A percentile compares a stretch with the other conserved stretches of the same genome.
These are phyloP conservation scores for Helicoverpa assulta DNA, from an alignment of 2,888 invertebrate genomes.

Conservation along the genomic window DNA sequence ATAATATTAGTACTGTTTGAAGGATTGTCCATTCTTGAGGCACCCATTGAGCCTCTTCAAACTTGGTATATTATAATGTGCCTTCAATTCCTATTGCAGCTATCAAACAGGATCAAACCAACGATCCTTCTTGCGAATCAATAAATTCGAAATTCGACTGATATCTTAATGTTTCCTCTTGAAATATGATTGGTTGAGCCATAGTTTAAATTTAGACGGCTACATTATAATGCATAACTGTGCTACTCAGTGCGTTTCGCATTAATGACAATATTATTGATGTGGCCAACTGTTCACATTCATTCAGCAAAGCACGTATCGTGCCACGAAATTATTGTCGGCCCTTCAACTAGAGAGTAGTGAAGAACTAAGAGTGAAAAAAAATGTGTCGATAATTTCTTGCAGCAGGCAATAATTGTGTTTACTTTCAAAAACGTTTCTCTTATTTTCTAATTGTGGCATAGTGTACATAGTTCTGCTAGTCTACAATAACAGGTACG, in stretches of 20 bases:
- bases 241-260: conserved; percentile 48
- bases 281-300: conserved; percentile 69
- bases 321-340: conserved; percentile 34
- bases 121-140: conserved; percentile 7
- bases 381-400: conserved; percentile 23
- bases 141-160: conserved; percentile 18
- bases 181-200: conserved; percentile 30
- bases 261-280: conserved; percentile 65
- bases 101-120: conserved; percentile 10
- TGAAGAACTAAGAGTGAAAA: neutral
- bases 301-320: conserved; percentile 63
- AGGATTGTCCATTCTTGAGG: neutral
- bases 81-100: neutral
- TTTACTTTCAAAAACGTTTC: too few species aligned
- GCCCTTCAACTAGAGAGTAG: conserved; percentile 16
- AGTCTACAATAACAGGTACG: too few species aligned
- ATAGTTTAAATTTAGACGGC: conserved; percentile 43
- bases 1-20: too few species aligned
- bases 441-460: too few species aligned
- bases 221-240: conserved; percentile 52
- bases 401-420: too few species aligned
- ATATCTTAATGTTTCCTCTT: conserved; percentile 55
- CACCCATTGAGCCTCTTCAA: neutral
- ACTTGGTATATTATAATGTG: neutral
- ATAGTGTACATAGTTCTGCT: too few species aligned